These are phyloP conservation scores for Acleris holmiana DNA, from an alignment of 2,888 invertebrate genomes.

Conservation along the genomic window DNA sequence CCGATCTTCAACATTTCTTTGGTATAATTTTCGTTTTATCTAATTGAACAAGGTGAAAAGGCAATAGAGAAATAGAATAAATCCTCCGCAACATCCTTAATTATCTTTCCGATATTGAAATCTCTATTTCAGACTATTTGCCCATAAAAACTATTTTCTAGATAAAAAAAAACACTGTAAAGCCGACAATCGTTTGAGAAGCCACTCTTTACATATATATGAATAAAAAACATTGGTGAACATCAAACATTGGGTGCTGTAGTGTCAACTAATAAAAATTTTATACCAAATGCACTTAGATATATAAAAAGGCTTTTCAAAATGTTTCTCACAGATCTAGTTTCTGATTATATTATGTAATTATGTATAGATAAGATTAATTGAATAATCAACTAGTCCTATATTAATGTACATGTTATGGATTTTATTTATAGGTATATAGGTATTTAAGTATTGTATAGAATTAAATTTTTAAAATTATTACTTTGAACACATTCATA, in stretches of 20 bases:
- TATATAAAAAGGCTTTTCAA: constrained; percentile 8
- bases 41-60: no score
- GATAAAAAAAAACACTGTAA: no score
- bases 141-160: no score
- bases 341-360: constrained; percentile 2
- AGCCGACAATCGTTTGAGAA: background rate
- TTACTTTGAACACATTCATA: constrained; percentile 34
- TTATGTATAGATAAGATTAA: constrained; percentile 6
- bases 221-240: constrained; percentile 49
- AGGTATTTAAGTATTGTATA: constrained; percentile 25
- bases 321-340: constrained; percentile 16
- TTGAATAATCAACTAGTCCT: constrained; percentile 9
- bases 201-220: constrained; percentile 43
- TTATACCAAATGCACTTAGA: constrained; percentile 16
- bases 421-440: constrained; percentile 10
- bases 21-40: no score
- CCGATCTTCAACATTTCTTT: no score
- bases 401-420: constrained; percentile 8
- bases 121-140: no score
- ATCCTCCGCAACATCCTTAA: no score
- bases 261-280: constrained; percentile 47
- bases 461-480: constrained; percentile 26
- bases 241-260: constrained; percentile 51
- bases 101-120: no score
- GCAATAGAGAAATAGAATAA: no score